Evolutionary conservation across 2,888 invertebrate species (phyloP).

Genomic region (Eupithecia subumbrata): DNA sequence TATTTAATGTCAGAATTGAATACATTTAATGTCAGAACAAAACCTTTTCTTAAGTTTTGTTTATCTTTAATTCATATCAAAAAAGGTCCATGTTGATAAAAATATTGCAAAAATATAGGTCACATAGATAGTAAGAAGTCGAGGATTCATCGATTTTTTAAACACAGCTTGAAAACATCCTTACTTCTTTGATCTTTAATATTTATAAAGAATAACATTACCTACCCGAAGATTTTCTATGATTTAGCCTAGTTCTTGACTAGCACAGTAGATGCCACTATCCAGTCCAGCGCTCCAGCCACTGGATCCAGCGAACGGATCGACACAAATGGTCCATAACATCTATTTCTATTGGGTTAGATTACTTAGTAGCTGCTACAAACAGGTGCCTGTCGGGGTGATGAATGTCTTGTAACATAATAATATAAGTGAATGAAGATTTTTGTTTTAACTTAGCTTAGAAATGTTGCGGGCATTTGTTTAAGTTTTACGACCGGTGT

Average conservation of each 20-base stretch:
- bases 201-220: neutral
- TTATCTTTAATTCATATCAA: neutral
- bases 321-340: neutral
- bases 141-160: no score
- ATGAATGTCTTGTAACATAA: slow-evolving; percentile 7
- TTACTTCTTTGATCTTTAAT: no score
- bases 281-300: neutral
- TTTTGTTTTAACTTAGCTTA: neutral
- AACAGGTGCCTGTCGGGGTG: slow-evolving; percentile 14
- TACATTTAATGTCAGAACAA: no score
- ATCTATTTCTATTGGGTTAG: slow-evolving; percentile 10
- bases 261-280: neutral
- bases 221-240: neutral
- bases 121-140: no score
- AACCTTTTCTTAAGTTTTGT: neutral
- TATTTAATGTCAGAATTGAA: no score
- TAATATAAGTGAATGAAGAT: neutral
- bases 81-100: neutral
- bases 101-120: no score
- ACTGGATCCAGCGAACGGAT: slow-evolving; percentile 13
- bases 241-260: neutral
- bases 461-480: neutral
- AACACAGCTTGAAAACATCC: no score
- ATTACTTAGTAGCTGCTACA: slow-evolving; percentile 22
- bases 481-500: no score